Evolutionary conservation across 1,140 invertebrate species (phyloP), one percentile per base, ranked within the genome.

Genomic region (Lysiphlebus fabarum): DNA sequence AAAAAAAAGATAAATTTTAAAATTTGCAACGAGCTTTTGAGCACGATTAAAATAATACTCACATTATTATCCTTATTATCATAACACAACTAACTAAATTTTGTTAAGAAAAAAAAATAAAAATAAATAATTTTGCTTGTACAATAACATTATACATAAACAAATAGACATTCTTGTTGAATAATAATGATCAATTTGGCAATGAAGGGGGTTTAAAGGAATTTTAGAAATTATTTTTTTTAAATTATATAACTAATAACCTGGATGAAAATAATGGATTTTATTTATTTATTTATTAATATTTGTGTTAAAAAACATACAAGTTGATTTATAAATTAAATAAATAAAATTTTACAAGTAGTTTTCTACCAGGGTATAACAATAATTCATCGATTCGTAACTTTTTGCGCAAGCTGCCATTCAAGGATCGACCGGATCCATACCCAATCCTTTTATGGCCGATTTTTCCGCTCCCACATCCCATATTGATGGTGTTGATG

Each of bases 331-430:
- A 53, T 36, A 56, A 47, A 44, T 47, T 7, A 7, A 47, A 37
- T 47, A 34, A 45, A 56, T 36, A 37, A 56, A 44, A 47, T 36
- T 40, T 10, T 40, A 54, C 57, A 51, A 64, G 65, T 67, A 66
- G 72, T 66, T 64, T 69, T 72, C 64, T 26, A 26, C 17, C 17
- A 26, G 17, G 17, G 17, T 26, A 26, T 26, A 34, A n/a, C 49
- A 7, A 51, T 37, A 51, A 51, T 12, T 36, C 38, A 11, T 40
- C 38, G 49, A 51, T 26, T 26, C 17, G 67, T 66, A 65, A 71
- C 70, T 77, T 81, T 81, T 73, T 84, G 77, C 78, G 83, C 85
- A 87, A 87, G 85, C 86, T 84, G 84, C 85, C 77, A 76, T 70
- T 67, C 66, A 72, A 73, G 83, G 83, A 76, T 67, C 71, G 63